Evolutionary conservation across 2,113 vertebrate genomes (phyloP), one percentile per base, ranked within the genome.

Genomic region (Microtus pennsylvanicus): DNA sequence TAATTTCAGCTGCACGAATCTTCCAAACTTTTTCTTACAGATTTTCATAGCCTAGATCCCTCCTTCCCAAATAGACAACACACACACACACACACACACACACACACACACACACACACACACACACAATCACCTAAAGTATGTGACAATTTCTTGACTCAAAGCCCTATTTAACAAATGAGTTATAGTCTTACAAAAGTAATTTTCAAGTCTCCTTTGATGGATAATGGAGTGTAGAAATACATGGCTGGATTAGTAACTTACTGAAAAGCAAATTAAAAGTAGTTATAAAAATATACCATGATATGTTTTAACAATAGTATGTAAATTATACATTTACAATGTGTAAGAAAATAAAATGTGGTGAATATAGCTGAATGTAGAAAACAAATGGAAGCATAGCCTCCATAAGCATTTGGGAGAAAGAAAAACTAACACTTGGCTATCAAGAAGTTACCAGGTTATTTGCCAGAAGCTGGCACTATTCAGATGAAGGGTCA

Each of bases 1-100:
- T 87, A 83, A 81, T 4, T 75, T 96, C 96, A 93, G 81, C 19
- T 22, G 26, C 28, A 69, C 35, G 24, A 92, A 87, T 30, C 92
- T 75, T 88, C 61, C 77, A 30, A 90, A 95, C 26, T 42, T 67
- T 90, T 75, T 69, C 42, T 82, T 94, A 80, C 0, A 76, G 35
- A 5, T 94, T 90, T 77, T 93, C 33, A 69, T 91, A 38, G 35
- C 5, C 82, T 24, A 90, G 16, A 13, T 7, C 0, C 47, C 5
- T 35, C 0, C 33, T 81, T 47, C 24, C 30, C 1, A 28, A 55
- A 67, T 2, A 45, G 35, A 89, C 26, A n/a, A 61, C 21, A 3
- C 0, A 52, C 5, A 2, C 45, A 70, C 30, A 22, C 47, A 72
- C 58, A 69, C 76, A 92, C 75, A 77, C 52, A 93, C 76, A 78